Conservation (phyloP, 2,797 vertebrate species). For the Alca torda region DNA sequence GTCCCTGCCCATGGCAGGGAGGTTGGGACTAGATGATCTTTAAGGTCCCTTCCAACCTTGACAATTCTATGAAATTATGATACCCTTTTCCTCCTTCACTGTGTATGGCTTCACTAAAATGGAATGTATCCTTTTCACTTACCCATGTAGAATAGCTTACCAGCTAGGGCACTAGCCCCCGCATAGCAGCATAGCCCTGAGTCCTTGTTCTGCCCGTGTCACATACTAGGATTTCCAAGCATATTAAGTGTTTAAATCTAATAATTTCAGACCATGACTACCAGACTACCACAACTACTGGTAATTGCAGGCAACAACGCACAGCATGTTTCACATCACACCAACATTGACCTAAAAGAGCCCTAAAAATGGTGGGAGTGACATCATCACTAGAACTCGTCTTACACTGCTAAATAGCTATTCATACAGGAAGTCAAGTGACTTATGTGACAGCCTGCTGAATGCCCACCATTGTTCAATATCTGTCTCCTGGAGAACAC, state of each 20-base stretch:
- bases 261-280: background rate
- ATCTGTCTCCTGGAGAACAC: background rate
- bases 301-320: background rate
- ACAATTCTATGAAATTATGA: background rate
- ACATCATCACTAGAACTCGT: background rate
- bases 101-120: background rate
- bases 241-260: background rate
- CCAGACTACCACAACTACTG: too few relatives aligned
- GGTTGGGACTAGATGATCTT: too few relatives aligned
- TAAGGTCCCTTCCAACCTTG: too few relatives aligned
- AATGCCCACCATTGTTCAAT: background rate
- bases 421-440: background rate
- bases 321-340: background rate
- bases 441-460: background rate
- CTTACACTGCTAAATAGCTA: background rate
- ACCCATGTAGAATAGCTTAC: background rate
- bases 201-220: background rate
- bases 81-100: background rate
- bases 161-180: background rate
- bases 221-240: background rate
- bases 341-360: background rate
- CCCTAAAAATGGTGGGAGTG: background rate
- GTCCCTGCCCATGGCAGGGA: too few relatives aligned
- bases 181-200: too few relatives aligned
- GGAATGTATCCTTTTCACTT: background rate